A percentile compares a stretch with the other conserved stretches of the same genome.
These are phyloP conservation scores for Carposina sasakii DNA, from an alignment of 1,140 invertebrate genomes.

Conservation along the genomic window DNA sequence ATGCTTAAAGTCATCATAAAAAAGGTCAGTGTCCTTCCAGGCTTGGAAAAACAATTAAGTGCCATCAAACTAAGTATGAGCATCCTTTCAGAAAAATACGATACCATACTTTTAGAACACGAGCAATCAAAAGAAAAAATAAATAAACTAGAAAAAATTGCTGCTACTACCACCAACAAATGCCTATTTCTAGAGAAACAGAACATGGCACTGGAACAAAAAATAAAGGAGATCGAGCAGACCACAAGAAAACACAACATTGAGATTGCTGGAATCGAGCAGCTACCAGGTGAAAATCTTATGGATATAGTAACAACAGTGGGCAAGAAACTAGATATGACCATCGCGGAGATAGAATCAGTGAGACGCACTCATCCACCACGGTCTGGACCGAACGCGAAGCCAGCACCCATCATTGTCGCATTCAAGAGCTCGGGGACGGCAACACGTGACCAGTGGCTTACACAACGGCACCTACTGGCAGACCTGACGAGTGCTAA, in stretches of 20 bases:
- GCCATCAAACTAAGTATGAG: constrained; percentile 1
- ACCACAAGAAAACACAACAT: constrained; percentile 5
- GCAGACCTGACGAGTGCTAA: background rate
- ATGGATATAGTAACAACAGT: background rate
- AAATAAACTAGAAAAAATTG: constrained; percentile 10
- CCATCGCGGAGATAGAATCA: background rate
- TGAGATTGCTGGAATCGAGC: constrained; percentile 13
- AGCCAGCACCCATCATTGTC: constrained; percentile 1
- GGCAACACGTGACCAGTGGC: background rate
- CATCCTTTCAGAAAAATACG: constrained; percentile 15
- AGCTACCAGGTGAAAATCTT: constrained; percentile 14
- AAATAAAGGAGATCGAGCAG: constrained; percentile 12
- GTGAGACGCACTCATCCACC: background rate
- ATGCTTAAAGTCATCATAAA: constrained; percentile 11
- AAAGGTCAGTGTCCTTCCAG: constrained; percentile 4
- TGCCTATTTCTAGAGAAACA: constrained; percentile 15
- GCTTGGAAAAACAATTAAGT: constrained; percentile 8
- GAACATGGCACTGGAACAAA: constrained; percentile 15
- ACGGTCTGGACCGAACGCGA: background rate
- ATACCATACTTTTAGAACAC: constrained; percentile 6
- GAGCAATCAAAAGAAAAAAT: constrained; percentile 13
- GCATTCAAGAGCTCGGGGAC: background rate
- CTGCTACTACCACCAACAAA: constrained; percentile 6
- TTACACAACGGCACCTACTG: background rate
- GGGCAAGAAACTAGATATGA: background rate